Conservation (phyloP, 2,888 invertebrate genomes). For the Steinernema carpocapsae region DNA sequence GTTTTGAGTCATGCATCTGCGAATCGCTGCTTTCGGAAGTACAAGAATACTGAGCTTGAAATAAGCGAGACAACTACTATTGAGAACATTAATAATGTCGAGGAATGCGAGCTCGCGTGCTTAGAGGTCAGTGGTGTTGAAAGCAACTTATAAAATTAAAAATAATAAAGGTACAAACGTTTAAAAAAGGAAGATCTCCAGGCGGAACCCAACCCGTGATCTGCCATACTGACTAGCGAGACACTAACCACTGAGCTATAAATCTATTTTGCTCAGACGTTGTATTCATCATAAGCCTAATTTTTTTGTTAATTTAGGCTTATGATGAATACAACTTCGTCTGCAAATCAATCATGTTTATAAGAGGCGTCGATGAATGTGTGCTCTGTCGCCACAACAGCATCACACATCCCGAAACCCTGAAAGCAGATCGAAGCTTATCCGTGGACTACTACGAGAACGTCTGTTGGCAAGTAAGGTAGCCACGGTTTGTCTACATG, state of each 20-base stretch:
- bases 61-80: not conserved
- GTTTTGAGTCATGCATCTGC: too few species aligned
- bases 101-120: constrained; percentile 8
- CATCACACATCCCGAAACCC: not conserved
- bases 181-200: too few species aligned
- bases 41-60: not conserved
- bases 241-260: too few species aligned
- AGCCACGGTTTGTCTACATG: not conserved
- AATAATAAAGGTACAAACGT: too few species aligned
- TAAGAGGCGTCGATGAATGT: constrained; percentile 24
- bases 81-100: constrained; percentile 4
- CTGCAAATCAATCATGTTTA: constrained; percentile 29
- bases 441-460: constrained; percentile 24
- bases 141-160: not conserved
- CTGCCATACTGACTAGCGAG: too few species aligned
- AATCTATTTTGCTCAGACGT: too few species aligned
- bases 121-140: not conserved
- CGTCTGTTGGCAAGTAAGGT: constrained; percentile 22
- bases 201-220: too few species aligned
- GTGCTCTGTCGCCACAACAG: constrained; percentile 13
- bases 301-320: not conserved
- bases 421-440: not conserved
- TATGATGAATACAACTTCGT: constrained; percentile 27
- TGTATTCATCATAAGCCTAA: not conserved
- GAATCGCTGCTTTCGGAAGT: constrained; percentile 1